Evolutionary conservation across 2,113 vertebrate species (phyloP).

Genomic region (Macrotis lagotis): DNA sequence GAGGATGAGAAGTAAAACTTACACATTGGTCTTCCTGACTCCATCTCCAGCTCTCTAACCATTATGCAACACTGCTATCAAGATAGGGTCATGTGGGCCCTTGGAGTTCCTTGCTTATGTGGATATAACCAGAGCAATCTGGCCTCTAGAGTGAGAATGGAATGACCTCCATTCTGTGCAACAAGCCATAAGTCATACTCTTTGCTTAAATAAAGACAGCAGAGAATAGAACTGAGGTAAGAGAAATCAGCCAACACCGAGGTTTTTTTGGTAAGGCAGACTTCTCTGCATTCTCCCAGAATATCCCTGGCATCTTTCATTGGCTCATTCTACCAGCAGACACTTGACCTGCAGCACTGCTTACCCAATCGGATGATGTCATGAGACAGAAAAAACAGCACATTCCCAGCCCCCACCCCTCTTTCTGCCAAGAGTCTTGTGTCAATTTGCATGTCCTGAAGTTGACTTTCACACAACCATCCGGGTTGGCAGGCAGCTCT

Average conservation of each 20-base stretch:
- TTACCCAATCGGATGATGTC: not conserved
- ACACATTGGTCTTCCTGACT: not conserved
- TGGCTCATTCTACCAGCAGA: constrained; percentile 56
- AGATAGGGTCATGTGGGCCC: not conserved
- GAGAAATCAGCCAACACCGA: constrained; percentile 5
- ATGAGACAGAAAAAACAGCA: not conserved
- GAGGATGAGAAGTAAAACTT: not conserved
- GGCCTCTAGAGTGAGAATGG: not conserved
- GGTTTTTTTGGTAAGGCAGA: constrained; percentile 23
- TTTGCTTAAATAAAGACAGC: not conserved
- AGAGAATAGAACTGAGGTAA: constrained; percentile 53
- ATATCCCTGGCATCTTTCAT: constrained; percentile 56
- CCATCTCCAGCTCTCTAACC: not conserved
- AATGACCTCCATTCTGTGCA: not conserved
- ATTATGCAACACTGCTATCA: not conserved
- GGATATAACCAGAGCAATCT: not conserved
- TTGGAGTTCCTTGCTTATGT: not conserved
- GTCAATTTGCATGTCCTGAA: not conserved
- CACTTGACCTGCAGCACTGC: constrained; percentile 13
- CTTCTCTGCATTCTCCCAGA: constrained; percentile 45
- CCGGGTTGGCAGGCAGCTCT: not conserved
- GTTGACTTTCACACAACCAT: not conserved
- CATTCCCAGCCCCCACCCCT: not conserved
- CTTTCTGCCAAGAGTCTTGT: constrained; percentile 12
- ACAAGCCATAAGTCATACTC: not conserved